These are phyloP conservation scores for Motacilla alba DNA, from an alignment of 2,113 vertebrate genomes.

Conservation along the genomic window DNA sequence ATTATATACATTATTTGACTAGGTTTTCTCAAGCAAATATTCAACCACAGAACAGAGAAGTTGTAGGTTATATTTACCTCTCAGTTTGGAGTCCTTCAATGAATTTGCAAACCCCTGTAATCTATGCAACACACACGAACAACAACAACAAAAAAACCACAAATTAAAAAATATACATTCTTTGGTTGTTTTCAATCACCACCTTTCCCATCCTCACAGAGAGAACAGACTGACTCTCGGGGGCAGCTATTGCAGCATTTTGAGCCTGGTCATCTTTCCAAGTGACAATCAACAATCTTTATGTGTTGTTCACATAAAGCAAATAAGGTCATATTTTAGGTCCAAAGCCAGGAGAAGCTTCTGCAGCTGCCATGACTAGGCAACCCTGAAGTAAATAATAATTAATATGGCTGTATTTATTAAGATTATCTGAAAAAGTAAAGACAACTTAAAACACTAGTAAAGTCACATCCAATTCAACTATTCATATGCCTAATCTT, in stretches of 20 bases:
- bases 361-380: not conserved
- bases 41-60: not conserved
- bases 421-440: not conserved
- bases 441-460: not conserved
- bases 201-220: not conserved
- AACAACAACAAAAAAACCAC: not conserved
- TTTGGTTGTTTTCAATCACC: not conserved
- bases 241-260: not conserved
- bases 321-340: not conserved
- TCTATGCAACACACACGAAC: conserved; percentile 64
- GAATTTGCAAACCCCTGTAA: conserved; percentile 85
- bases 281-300: not conserved
- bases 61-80: conserved; percentile 76
- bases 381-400: not conserved
- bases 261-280: not conserved
- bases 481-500: not conserved
- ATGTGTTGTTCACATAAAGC: not conserved
- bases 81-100: conserved; percentile 87
- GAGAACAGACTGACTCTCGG: not conserved
- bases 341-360: not conserved
- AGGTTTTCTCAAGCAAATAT: not conserved
- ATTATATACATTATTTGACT: not conserved
- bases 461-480: not conserved
- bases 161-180: not conserved
- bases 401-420: not conserved